Base-by-base conservation (phyloP, 2,113 vertebrate species). In the Caranx ignobilis region DNA sequence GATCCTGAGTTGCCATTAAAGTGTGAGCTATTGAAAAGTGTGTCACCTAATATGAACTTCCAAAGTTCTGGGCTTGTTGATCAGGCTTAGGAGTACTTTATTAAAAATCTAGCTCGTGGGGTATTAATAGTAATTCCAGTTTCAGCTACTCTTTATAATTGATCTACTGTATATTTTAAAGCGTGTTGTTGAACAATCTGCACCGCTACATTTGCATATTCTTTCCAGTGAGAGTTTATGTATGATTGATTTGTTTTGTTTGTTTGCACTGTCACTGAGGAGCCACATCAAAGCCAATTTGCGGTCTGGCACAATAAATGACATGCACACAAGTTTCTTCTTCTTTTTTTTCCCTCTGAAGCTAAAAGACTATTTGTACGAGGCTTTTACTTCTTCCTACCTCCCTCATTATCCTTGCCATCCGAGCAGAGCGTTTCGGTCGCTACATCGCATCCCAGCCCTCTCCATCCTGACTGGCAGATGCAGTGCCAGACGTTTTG, bases 401-500 rank as follows among this genome's bases (percentile, higher is more conserved):
- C 98, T 96, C 98, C 97, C 92, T 99, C 98, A 0, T 99, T 99
- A 95, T 99, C 98, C 94, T 99, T 99, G 92, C 96, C 96, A 31
- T 99, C 98, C 0, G 98, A 95, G 92, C 98, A 99, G 76, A 97
- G 95, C 3, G 97, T 99, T 93, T 99, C 98, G 88, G 98, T 99
- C 79, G 98, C 98, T 21, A 99, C 98, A 0, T 99, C 97, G 66
- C 98, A 99, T 45, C 98, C 98, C 0, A 97, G 96, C 83, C 98
- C 98, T 88, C 98, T 95, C 98, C 98, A 99, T n/a, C 98, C 98
- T 0, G 97, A 95, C 93, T 99, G 98, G 94, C 98, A 99, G 81
- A 99, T 96, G 66, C 98, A 99, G 76, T 98, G 97, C 98, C 98
- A 99, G 89, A 97, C 97, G 1, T 98, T 99, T 74, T 98, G 98